phyloP scores from a whole-genome alignment of 2,888 invertebrate species.

The Cantharis flavilabris region DNA sequence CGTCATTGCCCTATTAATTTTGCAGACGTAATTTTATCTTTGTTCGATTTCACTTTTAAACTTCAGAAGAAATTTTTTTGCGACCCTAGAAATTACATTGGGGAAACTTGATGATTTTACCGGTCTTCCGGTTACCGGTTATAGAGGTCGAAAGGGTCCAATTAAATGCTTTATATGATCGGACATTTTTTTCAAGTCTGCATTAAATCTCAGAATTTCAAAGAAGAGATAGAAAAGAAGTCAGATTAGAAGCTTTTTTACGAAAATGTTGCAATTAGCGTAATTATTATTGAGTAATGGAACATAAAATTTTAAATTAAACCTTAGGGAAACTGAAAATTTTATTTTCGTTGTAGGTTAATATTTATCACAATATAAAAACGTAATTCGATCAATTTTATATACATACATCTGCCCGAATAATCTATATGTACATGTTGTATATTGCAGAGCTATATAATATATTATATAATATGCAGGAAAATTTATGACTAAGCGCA shows the following conservation, averaged over 20 bases:
- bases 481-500: background rate
- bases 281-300: background rate
- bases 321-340: background rate
- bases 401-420: background rate
- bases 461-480: background rate
- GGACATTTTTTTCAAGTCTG: background rate
- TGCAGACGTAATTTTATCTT: background rate
- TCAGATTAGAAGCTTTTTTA: background rate
- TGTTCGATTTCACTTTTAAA: background rate
- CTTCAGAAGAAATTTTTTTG: background rate
- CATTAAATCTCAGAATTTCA: background rate
- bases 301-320: background rate
- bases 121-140: background rate
- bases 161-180: background rate
- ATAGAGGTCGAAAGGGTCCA: background rate
- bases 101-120: background rate
- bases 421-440: background rate
- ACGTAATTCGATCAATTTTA: background rate
- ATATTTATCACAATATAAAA: background rate
- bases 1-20: background rate
- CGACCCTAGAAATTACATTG: background rate
- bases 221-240: background rate
- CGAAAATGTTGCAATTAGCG: background rate
- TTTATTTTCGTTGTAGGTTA: background rate
- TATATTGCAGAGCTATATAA: background rate